Evolutionary conservation across 92 coral and sea anemone genomes (phyloP).

Genomic region (Virgularia gustaviana): DNA sequence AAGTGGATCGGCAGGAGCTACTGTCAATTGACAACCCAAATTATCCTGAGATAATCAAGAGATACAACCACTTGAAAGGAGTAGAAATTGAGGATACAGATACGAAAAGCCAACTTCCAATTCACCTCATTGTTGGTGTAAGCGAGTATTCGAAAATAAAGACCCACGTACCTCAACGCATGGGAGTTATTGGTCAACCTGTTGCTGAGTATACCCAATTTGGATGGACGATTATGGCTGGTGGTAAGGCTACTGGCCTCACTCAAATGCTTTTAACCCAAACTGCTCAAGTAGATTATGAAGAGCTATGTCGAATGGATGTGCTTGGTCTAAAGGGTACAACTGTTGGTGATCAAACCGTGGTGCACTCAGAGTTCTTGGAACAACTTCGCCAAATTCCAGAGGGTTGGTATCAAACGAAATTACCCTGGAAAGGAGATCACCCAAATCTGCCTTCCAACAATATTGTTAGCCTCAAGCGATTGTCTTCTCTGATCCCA

Average conservation of each 20-base stretch:
- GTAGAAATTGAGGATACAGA: slow-evolving; percentile 58
- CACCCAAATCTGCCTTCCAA: slow-evolving; percentile 11
- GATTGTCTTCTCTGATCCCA: too few relatives aligned
- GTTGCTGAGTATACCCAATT: slow-evolving; percentile 38
- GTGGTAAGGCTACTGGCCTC: slow-evolving; percentile 33
- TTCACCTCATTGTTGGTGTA: slow-evolving; percentile 51
- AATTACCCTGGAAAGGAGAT: slow-evolving; percentile 37
- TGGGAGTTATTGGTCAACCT: slow-evolving; percentile 28
- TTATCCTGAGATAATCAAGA: slow-evolving; percentile 27
- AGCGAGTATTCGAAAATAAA: slow-evolving; percentile 31
- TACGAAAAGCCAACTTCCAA: slow-evolving; percentile 53
- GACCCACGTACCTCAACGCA: slow-evolving; percentile 21
- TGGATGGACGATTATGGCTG: slow-evolving; percentile 42
- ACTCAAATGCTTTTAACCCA: slow-evolving; percentile 44
- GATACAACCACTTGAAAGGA: slow-evolving; percentile 37
- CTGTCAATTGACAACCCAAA: slow-evolving; percentile 36
- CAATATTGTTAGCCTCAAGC: slow-evolving; percentile 3
- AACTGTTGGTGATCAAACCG: slow-evolving; percentile 31
- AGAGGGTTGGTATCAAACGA: slow-evolving; percentile 43
- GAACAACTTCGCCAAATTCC: slow-evolving; percentile 17
- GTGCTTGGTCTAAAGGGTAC: slow-evolving; percentile 41
- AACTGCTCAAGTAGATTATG: slow-evolving; percentile 41
- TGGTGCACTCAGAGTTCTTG: slow-evolving; percentile 37
- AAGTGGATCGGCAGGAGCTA: slow-evolving; percentile 54
- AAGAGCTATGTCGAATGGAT: slow-evolving; percentile 42